These are phyloP conservation scores for Acrossocheilus wenchowensis DNA, from an alignment of 2,797 vertebrate species.

Conservation along the genomic window DNA sequence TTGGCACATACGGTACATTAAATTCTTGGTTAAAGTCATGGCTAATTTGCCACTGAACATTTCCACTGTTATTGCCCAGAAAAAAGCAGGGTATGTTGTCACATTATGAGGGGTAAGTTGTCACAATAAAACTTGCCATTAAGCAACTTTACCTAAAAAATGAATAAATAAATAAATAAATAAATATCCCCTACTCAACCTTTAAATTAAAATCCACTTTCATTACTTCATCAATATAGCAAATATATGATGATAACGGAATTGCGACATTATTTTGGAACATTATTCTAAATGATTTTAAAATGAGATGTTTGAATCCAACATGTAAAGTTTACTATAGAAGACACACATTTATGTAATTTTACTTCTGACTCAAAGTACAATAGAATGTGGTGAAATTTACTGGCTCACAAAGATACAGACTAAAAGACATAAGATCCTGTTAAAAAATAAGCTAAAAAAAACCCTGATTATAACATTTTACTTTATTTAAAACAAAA, in stretches of 20 bases:
- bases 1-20: neutral
- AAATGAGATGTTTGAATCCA: neutral
- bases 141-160: neutral
- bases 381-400: neutral
- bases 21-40: neutral
- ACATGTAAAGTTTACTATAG: neutral
- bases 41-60: neutral
- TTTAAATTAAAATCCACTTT: neutral
- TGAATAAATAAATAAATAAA: neutral
- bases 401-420: neutral
- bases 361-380: neutral
- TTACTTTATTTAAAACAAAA: neutral
- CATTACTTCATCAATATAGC: neutral
- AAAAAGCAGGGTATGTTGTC: neutral
- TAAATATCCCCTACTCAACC: neutral
- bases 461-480: neutral
- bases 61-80: neutral
- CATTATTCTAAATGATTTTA: neutral
- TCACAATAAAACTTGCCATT: neutral
- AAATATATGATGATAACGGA: neutral
- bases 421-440: neutral
- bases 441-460: neutral
- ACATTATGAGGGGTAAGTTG: neutral
- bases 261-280: neutral
- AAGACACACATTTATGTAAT: neutral